These are phyloP conservation scores for Hafferia zeledoni DNA, from an alignment of 2,797 vertebrate species.

Conservation along the genomic window DNA sequence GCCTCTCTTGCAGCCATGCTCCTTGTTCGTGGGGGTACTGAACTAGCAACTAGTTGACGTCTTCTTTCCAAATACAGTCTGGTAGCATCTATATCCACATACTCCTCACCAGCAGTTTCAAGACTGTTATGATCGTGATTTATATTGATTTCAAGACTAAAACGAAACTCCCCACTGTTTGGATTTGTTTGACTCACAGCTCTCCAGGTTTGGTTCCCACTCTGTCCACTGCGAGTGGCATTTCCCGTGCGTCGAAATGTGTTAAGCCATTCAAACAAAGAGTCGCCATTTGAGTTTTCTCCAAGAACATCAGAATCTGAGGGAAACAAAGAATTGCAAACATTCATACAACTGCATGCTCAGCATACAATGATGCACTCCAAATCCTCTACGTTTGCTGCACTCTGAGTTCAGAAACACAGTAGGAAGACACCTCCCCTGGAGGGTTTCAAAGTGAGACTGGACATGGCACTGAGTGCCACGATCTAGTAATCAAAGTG, in stretches of 20 bases:
- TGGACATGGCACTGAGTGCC: too few species aligned
- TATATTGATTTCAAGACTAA: slow-evolving; percentile 96
- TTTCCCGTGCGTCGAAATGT: slow-evolving; percentile 92
- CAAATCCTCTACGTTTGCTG: background rate
- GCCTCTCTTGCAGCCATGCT: slow-evolving; percentile 57
- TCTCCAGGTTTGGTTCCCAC: slow-evolving; percentile 95
- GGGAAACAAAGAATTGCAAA: slow-evolving; percentile 54
- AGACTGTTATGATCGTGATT: slow-evolving; percentile 88
- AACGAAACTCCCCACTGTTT: slow-evolving; percentile 92
- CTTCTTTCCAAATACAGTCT: slow-evolving; percentile 41
- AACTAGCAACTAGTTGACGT: slow-evolving; percentile 49
- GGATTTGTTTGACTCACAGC: slow-evolving; percentile 94
- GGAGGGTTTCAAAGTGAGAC: too few species aligned
- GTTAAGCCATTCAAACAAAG: slow-evolving; percentile 92
- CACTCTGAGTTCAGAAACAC: background rate
- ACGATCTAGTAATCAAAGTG: too few species aligned
- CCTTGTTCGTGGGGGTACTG: slow-evolving; percentile 70
- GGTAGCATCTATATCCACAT: slow-evolving; percentile 34
- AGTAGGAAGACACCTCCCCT: slow-evolving; percentile 13
- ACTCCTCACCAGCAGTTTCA: slow-evolving; percentile 58
- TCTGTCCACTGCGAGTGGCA: slow-evolving; percentile 91
- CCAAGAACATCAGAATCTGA: slow-evolving; percentile 83
- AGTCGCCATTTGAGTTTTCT: slow-evolving; percentile 87
- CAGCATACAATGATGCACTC: background rate
- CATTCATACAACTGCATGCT: background rate